Evolutionary conservation across 92 coral and sea anemone species (phyloP).

Genomic region (Ricordea florida): DNA sequence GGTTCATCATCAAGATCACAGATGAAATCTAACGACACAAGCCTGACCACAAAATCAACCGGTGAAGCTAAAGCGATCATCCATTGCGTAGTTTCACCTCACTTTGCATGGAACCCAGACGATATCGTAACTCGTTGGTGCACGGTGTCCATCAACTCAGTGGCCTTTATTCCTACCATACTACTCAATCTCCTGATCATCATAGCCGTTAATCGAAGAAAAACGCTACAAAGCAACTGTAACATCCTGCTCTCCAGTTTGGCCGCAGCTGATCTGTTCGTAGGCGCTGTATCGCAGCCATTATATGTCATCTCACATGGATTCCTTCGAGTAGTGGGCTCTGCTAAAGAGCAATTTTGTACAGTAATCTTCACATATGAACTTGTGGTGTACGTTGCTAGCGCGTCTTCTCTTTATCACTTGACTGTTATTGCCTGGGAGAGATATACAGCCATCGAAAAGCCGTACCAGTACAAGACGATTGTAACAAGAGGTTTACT

Average conservation of each 20-base stretch:
- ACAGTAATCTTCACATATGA: not conserved
- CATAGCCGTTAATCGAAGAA: no score
- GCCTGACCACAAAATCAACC: no score
- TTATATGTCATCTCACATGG: not conserved
- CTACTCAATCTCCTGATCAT: no score
- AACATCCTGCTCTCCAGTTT: slow-evolving; percentile 1
- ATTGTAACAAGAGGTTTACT: not conserved
- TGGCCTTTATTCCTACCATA: no score
- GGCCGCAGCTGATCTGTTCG: slow-evolving; percentile 19
- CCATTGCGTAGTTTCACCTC: no score
- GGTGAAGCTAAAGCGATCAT: no score
- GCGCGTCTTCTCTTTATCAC: slow-evolving; percentile 10
- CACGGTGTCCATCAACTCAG: no score
- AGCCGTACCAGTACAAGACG: not conserved
- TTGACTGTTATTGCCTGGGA: slow-evolving; percentile 20
- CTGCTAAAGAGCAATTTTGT: not conserved
- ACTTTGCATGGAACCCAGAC: no score
- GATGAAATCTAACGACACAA: no score
- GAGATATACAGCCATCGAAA: slow-evolving; percentile 8
- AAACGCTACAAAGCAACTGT: not conserved
- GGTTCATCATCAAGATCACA: no score
- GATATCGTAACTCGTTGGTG: no score
- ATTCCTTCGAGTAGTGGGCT: not conserved
- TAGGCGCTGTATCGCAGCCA: slow-evolving; percentile 12
- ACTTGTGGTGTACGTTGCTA: not conserved